Percentiles rank a stretch among this genome's conserved stretches.
Evolutionary conservation across 2,888 invertebrate species (phyloP).

Genomic region (Phyto melanocephala): DNA sequence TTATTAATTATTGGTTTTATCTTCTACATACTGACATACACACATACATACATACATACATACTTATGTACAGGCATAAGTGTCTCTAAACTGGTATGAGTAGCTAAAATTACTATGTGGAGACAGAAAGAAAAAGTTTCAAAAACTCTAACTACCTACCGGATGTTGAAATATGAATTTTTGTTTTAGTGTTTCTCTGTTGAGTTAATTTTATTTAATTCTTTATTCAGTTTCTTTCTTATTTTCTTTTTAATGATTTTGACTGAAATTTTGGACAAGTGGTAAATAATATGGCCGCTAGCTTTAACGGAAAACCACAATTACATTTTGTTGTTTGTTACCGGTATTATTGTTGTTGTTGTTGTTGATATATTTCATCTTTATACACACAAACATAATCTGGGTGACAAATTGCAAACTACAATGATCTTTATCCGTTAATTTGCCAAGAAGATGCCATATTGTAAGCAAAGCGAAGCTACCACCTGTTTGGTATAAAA

Average conservation of each 20-base stretch:
- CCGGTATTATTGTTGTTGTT: too few relatives aligned
- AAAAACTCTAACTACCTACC: slow-evolving; percentile 22
- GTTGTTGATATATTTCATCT: too few relatives aligned
- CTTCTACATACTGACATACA: too few relatives aligned
- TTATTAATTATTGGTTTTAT: slow-evolving; percentile 28
- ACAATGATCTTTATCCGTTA: too few relatives aligned
- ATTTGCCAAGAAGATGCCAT: too few relatives aligned
- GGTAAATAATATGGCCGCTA: not conserved
- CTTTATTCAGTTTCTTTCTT: not conserved
- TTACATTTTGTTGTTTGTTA: not conserved
- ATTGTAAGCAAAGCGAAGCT: too few relatives aligned
- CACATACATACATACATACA: too few relatives aligned
- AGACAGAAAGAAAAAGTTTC: not conserved
- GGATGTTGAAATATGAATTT: slow-evolving; percentile 29
- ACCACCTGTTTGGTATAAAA: too few relatives aligned
- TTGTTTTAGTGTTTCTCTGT: not conserved
- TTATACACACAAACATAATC: too few relatives aligned
- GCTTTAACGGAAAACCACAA: not conserved
- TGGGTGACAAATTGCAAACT: too few relatives aligned
- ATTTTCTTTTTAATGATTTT: not conserved
- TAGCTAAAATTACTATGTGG: not conserved
- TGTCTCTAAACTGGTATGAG: not conserved
- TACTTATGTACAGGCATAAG: too few relatives aligned
- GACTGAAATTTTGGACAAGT: not conserved
- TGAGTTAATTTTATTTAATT: not conserved